Evolutionary conservation across 1,140 invertebrate genomes (phyloP), one percentile per base, ranked within the genome.

Genomic region (Physella acuta): DNA sequence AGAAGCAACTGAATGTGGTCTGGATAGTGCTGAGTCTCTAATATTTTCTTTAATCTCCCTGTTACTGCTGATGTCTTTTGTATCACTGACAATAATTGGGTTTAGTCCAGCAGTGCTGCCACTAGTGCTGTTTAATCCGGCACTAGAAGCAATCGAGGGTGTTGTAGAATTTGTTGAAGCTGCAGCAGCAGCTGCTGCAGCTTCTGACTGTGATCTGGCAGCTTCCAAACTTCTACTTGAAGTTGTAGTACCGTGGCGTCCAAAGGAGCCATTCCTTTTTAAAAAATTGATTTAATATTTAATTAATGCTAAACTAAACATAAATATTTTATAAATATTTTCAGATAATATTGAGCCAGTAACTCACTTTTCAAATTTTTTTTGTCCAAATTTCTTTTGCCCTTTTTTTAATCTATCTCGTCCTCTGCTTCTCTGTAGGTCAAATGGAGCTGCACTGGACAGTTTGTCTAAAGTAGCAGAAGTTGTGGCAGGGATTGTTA

Each of bases 181-280:
- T 30, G 52, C 36, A n/a, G 56, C 56, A 30, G 56, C 66, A 8
- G 56, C 55, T 26, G 37, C 66, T 17, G 36, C 34, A 30, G 66
- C 66, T 28, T 68, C 66, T 28, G 66, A 68, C 56, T 68, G 66
- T n/a, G 66, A 68, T 8, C 66, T 53, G 11, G 39, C 26, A 28
- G 66, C 66, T 28, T 68, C 66, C 34, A 68, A 30, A 33, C 55
- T 59, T 30, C 66, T 33, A 0, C 8, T 68, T 1, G 66, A 68
- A 17, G 52, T 56, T 33, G 62, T 65, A 20, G 64, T 67, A n/a
- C 66, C 66, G 60, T 68, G 66, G 1, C 66, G 66, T 14, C 66
- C 66, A 33, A 68, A 68, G 1, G 66, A 68, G 1, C 66, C 66
- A 60, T 1, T 59, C 36, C 55, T 68, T 34, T 44, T 14, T 55